A percentile compares a stretch with the other conserved stretches of the same genome.
These are phyloP conservation scores for Colletes gigas DNA, from an alignment of 1,140 invertebrate species.

Conservation along the genomic window DNA sequence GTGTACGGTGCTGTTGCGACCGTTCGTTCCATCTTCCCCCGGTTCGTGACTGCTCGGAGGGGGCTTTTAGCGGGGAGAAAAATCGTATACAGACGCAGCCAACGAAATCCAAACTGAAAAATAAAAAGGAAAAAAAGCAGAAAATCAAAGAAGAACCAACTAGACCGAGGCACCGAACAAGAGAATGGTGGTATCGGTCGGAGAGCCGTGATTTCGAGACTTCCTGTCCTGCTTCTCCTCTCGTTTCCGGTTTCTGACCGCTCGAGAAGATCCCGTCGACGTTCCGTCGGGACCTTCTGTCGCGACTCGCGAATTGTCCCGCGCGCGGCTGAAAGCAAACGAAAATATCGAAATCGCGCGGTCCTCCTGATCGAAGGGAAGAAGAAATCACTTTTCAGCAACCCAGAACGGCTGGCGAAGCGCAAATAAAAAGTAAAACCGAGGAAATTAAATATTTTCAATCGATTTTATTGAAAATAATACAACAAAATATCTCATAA, in stretches of 20 bases:
- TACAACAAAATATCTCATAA: slow-evolving; percentile 81
- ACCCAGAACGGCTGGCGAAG: slow-evolving; percentile 39
- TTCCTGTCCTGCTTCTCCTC: not conserved
- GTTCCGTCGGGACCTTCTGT: too few species aligned
- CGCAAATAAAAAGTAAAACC: slow-evolving; percentile 49
- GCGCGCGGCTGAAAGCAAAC: too few species aligned
- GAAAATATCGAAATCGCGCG: too few species aligned
- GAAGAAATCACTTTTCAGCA: slow-evolving; percentile 43
- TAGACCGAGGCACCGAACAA: not conserved
- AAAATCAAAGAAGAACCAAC: not conserved
- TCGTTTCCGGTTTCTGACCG: too few species aligned
- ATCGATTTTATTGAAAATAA: slow-evolving; percentile 82
- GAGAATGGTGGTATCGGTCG: slow-evolving; percentile 21
- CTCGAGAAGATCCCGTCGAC: not conserved
- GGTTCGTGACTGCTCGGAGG: slow-evolving; percentile 51
- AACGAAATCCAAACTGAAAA: slow-evolving; percentile 31
- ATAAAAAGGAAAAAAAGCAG: slow-evolving; percentile 25
- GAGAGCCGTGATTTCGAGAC: slow-evolving; percentile 39
- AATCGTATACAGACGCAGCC: slow-evolving; percentile 68
- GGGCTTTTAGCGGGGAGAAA: slow-evolving; percentile 34
- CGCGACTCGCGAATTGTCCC: too few species aligned
- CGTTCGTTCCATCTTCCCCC: slow-evolving; percentile 52
- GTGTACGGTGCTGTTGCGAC: slow-evolving; percentile 17
- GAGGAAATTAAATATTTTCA: slow-evolving; percentile 77
- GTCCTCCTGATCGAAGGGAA: not conserved